Base-by-base conservation (phyloP, 2,797 vertebrate species). In the Psittacula derbiana region DNA sequence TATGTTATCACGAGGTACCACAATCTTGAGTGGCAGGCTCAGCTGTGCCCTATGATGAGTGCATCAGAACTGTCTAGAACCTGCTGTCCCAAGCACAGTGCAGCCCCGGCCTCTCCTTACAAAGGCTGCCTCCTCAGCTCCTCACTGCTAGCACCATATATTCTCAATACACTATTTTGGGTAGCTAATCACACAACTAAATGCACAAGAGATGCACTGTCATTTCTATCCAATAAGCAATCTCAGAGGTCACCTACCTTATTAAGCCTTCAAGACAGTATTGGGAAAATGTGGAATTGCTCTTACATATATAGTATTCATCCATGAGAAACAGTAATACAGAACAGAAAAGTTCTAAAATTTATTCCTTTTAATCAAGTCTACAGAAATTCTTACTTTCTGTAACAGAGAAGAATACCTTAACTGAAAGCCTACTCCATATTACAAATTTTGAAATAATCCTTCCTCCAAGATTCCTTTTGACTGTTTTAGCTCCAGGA, bases 141-240 rank as follows among this genome's bases (percentile, higher is more conserved):
- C 7, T 8, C 0, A 0, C 41, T 43, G 20, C 16, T 38, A 55
- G 6, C 15, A 4, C n/a, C 13, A 36, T 3, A 1, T 52, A 7
- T 11, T 78, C 27, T 44, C 21, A 44, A 4, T 15, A 44, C 4
- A 8, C 10, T 41, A 0, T 41, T 84, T 73, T 46, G 8, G 12
- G 27, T n/a, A 60, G 23, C 4, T 50, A 19, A 60, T 28, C 4
- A 24, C 31, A 36, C 13, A 14, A 2, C 7, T 79, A 49, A 64
- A 62, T 31, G 38, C 6, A 40, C 28, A 12, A 27, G 55, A 74
- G 5, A 3, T 33, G 21, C 49, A 10, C 4, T 7, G 16, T 53
- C 65, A 18, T 49, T 78, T 74, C 43, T 58, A 16, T 24, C 4
- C 25, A 47, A 20, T 33, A 69, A 25, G 4, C 11, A 58, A 5